Evolutionary conservation across 1,140 invertebrate species (phyloP).

Genomic region (Drosophila subobscura): DNA sequence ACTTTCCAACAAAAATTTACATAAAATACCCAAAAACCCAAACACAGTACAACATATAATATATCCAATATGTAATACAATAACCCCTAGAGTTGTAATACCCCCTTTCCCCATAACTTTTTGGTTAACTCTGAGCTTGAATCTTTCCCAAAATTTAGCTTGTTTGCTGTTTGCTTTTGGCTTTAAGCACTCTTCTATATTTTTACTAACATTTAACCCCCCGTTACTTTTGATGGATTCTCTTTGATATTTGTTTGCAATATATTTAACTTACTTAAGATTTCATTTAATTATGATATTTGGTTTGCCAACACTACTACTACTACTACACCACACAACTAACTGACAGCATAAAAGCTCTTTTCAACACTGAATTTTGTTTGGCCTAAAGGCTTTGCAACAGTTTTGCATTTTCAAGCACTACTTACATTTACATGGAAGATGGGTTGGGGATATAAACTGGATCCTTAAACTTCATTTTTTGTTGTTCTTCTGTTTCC

Average conservation of each 20-base stretch:
- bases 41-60: too few relatives aligned
- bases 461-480: background rate
- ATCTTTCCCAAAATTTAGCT: background rate
- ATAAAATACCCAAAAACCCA: constrained; percentile 4
- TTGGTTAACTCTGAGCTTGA: constrained; percentile 23
- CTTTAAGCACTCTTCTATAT: constrained; percentile 4
- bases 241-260: constrained; percentile 1
- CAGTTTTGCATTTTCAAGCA: too few relatives aligned
- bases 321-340: background rate
- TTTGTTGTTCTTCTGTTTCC: too few relatives aligned
- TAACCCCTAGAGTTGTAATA: constrained; percentile 2
- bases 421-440: too few relatives aligned
- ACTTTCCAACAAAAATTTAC: constrained; percentile 25
- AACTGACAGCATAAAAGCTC: background rate
- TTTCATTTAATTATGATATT: background rate
- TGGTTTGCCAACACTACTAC: constrained; percentile 8
- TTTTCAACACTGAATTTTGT: background rate
- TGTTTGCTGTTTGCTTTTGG: background rate
- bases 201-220: constrained; percentile 9
- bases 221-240: constrained; percentile 7
- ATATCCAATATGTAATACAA: too few relatives aligned
- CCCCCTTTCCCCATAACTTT: background rate
- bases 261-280: too few relatives aligned
- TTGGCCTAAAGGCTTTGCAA: background rate
- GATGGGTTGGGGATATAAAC: too few relatives aligned